These are phyloP conservation scores for Noctuana brunneofusca DNA, from an alignment of 2,888 invertebrate genomes.

Conservation along the genomic window DNA sequence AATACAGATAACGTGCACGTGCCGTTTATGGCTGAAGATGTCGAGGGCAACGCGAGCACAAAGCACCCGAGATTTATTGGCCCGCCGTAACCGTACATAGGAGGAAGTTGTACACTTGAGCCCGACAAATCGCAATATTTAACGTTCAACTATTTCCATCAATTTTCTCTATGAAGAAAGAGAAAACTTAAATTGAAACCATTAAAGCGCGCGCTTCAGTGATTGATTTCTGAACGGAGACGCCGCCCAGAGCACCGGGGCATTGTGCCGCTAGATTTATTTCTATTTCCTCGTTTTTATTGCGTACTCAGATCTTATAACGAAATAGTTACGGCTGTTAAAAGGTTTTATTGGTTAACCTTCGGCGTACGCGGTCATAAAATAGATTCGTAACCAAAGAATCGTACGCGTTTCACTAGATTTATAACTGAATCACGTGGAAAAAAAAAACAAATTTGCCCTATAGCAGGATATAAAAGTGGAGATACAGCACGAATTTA, in stretches of 20 bases:
- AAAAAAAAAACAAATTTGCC: slow-evolving; percentile 80
- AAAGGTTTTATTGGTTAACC: slow-evolving; percentile 83
- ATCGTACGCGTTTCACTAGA: slow-evolving; percentile 74
- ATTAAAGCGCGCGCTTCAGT: slow-evolving; percentile 62
- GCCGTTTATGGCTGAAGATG: slow-evolving; percentile 71
- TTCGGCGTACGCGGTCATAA: slow-evolving; percentile 79
- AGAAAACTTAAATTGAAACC: slow-evolving; percentile 75
- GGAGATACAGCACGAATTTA: slow-evolving; percentile 76
- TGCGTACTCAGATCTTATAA: slow-evolving; percentile 81
- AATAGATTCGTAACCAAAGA: slow-evolving; percentile 80
- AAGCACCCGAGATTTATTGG: slow-evolving; percentile 72
- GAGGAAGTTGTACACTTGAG: slow-evolving; percentile 64
- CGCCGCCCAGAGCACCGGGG: slow-evolving; percentile 48
- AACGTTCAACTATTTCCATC: slow-evolving; percentile 73
- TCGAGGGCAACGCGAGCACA: slow-evolving; percentile 62
- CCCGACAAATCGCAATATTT: slow-evolving; percentile 64
- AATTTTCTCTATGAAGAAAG: slow-evolving; percentile 70
- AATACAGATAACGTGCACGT: slow-evolving; percentile 71
- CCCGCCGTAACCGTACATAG: slow-evolving; percentile 62
- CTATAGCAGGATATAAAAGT: slow-evolving; percentile 76
- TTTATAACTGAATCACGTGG: slow-evolving; percentile 78
- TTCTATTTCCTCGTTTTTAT: slow-evolving; percentile 79
- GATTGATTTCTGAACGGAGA: slow-evolving; percentile 67
- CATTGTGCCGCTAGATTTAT: slow-evolving; percentile 77
- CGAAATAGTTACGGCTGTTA: slow-evolving; percentile 82